Conservation (phyloP, 2,888 invertebrate genomes). For the Drosophila siamana region DNA sequence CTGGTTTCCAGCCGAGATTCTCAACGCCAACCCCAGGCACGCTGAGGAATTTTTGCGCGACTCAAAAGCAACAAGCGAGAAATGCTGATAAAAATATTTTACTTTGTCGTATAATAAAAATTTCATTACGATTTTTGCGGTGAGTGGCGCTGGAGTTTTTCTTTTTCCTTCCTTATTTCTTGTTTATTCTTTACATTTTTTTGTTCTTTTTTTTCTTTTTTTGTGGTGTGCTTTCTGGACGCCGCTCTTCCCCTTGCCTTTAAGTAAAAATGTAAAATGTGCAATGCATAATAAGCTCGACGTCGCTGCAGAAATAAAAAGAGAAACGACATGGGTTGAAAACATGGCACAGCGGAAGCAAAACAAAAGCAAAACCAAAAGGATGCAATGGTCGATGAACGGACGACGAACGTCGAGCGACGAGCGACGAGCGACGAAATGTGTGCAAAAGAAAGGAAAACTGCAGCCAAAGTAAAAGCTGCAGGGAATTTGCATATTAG, state of each 20-base stretch:
- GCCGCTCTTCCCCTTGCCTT: constrained; percentile 17
- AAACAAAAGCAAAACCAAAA: constrained; percentile 59
- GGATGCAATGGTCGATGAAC: constrained; percentile 41
- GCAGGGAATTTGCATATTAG: constrained; percentile 78
- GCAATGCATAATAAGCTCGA: constrained; percentile 79
- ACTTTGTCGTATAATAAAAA: constrained; percentile 80
- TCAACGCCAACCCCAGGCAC: constrained; percentile 39
- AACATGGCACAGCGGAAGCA: constrained; percentile 73
- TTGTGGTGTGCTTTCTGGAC: constrained; percentile 13
- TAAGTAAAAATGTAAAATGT: constrained; percentile 76
- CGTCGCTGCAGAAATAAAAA: constrained; percentile 42
- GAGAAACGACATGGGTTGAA: constrained; percentile 50
- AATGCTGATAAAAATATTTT: constrained; percentile 80
- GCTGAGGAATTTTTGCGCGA: constrained; percentile 56
- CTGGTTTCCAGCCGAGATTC: not conserved
- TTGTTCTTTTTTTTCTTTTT: not conserved
- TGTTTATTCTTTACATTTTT: constrained; percentile 14
- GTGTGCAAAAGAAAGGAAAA: constrained; percentile 45
- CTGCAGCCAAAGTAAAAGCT: constrained; percentile 66
- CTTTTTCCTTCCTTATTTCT: not conserved
- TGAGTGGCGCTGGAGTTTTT: constrained; percentile 42
- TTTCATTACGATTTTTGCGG: constrained; percentile 81
- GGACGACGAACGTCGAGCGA: constrained; percentile 22
- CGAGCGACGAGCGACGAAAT: constrained; percentile 27
- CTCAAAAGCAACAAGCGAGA: constrained; percentile 76